Evolutionary conservation across 2,888 invertebrate species (phyloP), one percentile per base, ranked within the genome.

Genomic region (Xestobium rufovillosum): DNA sequence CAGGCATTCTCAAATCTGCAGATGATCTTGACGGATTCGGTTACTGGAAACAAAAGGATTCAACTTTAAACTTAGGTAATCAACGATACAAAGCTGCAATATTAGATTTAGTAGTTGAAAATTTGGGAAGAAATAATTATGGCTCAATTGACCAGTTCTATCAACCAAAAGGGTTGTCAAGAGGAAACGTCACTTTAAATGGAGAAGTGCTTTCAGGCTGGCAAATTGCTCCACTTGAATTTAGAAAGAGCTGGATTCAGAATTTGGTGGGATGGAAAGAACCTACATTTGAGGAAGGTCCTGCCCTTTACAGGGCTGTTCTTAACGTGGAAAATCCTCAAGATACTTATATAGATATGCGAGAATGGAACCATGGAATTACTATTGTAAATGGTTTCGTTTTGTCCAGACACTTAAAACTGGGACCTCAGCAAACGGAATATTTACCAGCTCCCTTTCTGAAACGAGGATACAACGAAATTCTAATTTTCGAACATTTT

Each of bases 361-460:
- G 72, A 27, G 77, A 76, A n/a, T 94, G 92, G 92, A 78, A 75
- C 34, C 91, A 90, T 71, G 92, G 92, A 2, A 73, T 83, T 40
- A 78, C 84, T 1, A 84, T 86, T 61, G 67, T 94, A 1, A 94
- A 94, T 59, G 86, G 84, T 0, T 76, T 84, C 55, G 88, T 90
- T 59, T 68, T 94, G 14, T 92, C 92, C 0, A 72, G 92, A 28
- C 90, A 91, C 62, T 79, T 81, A 0, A 56, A 71, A 1, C 71
- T 75, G 26, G 91, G 92, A 0, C 92, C 92, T 0, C 85, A 88
- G 61, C 71, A 81, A 41, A 86, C 86, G 0, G 66, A 91, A 1
- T 94, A 88, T 60, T 68, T 91, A 15, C 92, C 92, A 0, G 84
- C 79, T 0, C 76, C 84, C 0, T 73, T 81, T 58, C 70, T 89